Evolutionary conservation across 2,113 vertebrate species (phyloP).

Genomic region (Actenoides lindsayi): DNA sequence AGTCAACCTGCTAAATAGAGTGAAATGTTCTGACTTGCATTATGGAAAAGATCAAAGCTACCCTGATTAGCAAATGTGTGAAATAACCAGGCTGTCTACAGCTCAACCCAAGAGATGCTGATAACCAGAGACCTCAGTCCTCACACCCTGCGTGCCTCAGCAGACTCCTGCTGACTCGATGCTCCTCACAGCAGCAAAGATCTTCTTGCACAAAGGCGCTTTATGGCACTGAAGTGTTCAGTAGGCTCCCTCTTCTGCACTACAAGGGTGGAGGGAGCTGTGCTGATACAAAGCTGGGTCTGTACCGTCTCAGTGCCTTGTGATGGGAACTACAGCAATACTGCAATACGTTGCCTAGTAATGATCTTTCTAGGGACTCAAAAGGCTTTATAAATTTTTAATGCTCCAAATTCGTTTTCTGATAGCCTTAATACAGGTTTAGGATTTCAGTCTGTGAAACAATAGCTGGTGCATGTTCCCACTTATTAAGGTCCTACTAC

Average conservation of each 20-base stretch:
- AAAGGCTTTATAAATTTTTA: conserved; percentile 50
- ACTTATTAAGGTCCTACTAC: background rate
- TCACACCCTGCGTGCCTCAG: fast-evolving
- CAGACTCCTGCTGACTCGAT: background rate
- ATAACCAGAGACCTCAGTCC: background rate
- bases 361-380: conserved; percentile 36
- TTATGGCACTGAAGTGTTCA: background rate
- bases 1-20: background rate
- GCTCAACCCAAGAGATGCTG: background rate
- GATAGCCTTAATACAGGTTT: conserved; percentile 23
- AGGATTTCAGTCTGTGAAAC: background rate
- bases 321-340: background rate
- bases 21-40: background rate
- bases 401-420: conserved; percentile 26
- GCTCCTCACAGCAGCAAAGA: background rate
- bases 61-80: background rate
- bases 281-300: fast-evolving
- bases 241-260: background rate
- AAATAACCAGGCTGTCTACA: background rate
- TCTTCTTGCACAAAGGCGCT: background rate
- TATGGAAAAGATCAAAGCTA: background rate
- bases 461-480: background rate
- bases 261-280: fast-evolving
- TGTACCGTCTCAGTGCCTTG: background rate
- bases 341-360: conserved; percentile 23